Percentiles rank a stretch among this genome's conserved stretches.
Conservation (phyloP, 2,113 vertebrate species). For the Casuarius casuarius region DNA sequence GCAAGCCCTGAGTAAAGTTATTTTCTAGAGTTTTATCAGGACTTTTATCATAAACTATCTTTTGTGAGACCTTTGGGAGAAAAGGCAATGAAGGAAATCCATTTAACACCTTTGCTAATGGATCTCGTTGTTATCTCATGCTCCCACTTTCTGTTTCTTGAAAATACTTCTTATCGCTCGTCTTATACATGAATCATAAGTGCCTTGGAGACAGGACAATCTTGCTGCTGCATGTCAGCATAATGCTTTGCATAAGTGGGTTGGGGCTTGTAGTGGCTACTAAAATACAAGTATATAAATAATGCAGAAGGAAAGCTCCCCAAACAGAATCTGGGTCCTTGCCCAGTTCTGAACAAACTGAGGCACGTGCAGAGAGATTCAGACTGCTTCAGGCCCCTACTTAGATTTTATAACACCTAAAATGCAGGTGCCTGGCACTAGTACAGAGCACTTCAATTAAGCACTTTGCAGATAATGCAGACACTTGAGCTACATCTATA, state of each 20-base stretch:
- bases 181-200: background rate
- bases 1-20: background rate
- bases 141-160: constrained; percentile 24
- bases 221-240: background rate
- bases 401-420: constrained; percentile 1
- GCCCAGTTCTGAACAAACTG: constrained; percentile 4
- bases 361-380: background rate
- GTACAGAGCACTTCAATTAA: background rate
- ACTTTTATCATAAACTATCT: background rate
- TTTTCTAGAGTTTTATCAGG: background rate
- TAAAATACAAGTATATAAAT: background rate
- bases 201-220: background rate
- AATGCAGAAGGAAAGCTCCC: background rate
- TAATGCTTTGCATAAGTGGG: background rate
- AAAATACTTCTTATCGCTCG: background rate
- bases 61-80: constrained; percentile 1
- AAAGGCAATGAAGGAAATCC: constrained; percentile 2
- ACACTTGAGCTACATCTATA: background rate
- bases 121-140: background rate
- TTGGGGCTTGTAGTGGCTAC: background rate
- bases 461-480: background rate
- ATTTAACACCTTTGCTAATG: background rate
- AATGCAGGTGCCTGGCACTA: constrained; percentile 49
- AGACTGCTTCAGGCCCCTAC: background rate
- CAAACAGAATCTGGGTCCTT: constrained; percentile 7